Base-by-base conservation (phyloP, 2,888 invertebrate genomes). In the Oconnorella tubifera region DNA sequence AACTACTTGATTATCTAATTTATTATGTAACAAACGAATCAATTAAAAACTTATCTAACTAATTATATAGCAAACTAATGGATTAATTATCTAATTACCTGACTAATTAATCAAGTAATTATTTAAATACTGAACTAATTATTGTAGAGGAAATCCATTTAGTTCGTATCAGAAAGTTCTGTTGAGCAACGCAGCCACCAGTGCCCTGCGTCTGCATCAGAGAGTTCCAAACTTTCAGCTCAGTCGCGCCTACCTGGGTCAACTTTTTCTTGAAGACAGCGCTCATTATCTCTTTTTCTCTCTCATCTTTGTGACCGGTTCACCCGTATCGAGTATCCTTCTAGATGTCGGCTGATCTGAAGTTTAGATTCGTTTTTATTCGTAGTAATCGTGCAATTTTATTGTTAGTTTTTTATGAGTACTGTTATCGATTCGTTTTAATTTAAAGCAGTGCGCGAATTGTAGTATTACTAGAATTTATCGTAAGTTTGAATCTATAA, bases 231-330 rank as follows among this genome's bases (percentile, higher is more conserved):
- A 77, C 62, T 89, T 95, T 75, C 86, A 89, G 65, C 84, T 97
- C 63, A 90, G 88, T 33, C 85, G 90, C 68, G 90, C 91, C 80
- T 98, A 95, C 83, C 83, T 97, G 67, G 86, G 88, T 4, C 84
- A 87, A 59, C 84, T 98, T 73, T 82, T 89, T 29, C 67, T 75
- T 23, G 98, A 99, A 83, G 85, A 86, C 74, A 94, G 95, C 75
- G 95, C 92, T 70, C 99, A 99, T 82, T 99, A 99, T 79, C 85
- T 99, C 71, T 89, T 98, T 84, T 99, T 90, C 83, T 92, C 95
- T 56, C 84, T 96, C 74, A 92, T 98, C 78, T 99, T 99, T 83
- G 86, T 97, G 77, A 93, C 91, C 82, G 90, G 90, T 40, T 85
- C 89, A 64, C 95, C 98, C 31, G 88, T 93, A 61, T 88, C 94